Conservation (phyloP, 2,113 vertebrate species). For the Podarcis cretensis region DNA sequence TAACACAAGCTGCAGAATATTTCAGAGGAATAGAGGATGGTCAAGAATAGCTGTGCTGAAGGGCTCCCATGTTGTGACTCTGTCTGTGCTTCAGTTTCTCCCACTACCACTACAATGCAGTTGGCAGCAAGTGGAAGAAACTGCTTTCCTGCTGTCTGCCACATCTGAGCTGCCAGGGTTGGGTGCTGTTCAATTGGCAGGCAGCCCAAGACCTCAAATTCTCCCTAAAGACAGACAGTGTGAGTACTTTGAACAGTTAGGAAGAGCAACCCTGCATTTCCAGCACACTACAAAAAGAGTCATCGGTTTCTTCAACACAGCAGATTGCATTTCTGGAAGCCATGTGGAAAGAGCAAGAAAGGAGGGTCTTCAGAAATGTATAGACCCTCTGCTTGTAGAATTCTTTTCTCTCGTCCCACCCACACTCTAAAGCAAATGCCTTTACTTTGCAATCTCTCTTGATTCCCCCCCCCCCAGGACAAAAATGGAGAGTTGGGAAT, state of each 20-base stretch:
- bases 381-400: background rate
- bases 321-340: background rate
- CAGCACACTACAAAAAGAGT: background rate
- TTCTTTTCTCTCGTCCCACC: background rate
- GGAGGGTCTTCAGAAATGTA: background rate
- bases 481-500: background rate
- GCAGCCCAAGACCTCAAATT: background rate
- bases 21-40: background rate
- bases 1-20: background rate
- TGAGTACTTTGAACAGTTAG: background rate
- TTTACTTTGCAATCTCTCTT: background rate
- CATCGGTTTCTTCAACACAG: background rate
- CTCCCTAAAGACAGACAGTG: background rate
- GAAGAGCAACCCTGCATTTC: background rate
- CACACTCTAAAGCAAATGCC: background rate
- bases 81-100: background rate
- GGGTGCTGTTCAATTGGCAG: background rate
- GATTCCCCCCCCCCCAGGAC: constrained; percentile 22
- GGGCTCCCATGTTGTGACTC: background rate
- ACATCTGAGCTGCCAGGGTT: background rate
- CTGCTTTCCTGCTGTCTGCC: background rate
- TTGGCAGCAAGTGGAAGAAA: background rate
- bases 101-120: too few relatives aligned
- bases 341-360: background rate
- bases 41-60: background rate